Conservation (phyloP, 2,797 vertebrate genomes). For the Spinibarbus caldwelli region DNA sequence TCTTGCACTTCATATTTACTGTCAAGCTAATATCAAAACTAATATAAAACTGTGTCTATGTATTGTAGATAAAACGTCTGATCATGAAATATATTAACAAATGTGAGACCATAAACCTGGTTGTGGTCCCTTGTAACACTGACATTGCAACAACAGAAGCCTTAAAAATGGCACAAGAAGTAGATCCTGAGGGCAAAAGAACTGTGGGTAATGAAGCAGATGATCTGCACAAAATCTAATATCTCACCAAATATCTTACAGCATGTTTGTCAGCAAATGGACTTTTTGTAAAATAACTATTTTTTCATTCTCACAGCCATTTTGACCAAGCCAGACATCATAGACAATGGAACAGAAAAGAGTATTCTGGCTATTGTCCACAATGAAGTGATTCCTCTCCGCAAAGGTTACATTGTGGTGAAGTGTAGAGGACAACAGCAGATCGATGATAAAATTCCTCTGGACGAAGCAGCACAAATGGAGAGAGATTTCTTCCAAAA, state of each 20-base stretch:
- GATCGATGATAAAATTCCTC: conserved; percentile 67
- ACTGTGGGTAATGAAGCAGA: conserved; percentile 76
- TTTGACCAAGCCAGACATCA: conserved; percentile 82
- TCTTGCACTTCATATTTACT: neutral
- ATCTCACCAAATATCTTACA: neutral
- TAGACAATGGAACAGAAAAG: conserved; percentile 77
- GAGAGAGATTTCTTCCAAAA: conserved; percentile 79
- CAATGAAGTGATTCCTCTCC: conserved; percentile 73
- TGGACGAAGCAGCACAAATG: conserved; percentile 68
- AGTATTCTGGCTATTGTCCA: conserved; percentile 65
- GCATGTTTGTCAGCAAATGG: neutral
- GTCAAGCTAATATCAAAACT: too few relatives aligned
- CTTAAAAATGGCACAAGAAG: conserved; percentile 81
- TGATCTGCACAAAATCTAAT: neutral
- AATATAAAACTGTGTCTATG: neutral
- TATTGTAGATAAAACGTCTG: conserved; percentile 73
- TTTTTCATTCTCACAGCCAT: conserved; percentile 59
- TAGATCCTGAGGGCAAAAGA: conserved; percentile 79
- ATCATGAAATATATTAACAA: conserved; percentile 73
- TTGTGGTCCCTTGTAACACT: conserved; percentile 83
- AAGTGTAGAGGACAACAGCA: conserved; percentile 83
- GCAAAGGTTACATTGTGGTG: conserved; percentile 82
- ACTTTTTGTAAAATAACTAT: neutral
- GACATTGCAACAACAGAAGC: conserved; percentile 86
- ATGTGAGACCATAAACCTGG: conserved; percentile 80